Base-by-base conservation (phyloP, 1,140 invertebrate genomes). In the Anadara kagoshimensis region DNA sequence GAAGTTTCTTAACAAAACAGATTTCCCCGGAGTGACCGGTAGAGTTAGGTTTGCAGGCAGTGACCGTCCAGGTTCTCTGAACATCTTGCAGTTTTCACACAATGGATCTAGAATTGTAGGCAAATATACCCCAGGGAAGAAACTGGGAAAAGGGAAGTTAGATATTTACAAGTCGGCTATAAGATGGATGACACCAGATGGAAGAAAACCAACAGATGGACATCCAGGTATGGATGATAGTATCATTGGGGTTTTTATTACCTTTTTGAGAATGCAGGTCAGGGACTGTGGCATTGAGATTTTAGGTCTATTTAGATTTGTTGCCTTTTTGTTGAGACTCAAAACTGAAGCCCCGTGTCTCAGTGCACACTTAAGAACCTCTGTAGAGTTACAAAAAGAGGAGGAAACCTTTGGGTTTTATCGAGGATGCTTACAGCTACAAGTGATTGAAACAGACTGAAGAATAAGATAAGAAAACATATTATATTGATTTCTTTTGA, bases 11-110 rank as follows among this genome's bases (percentile, higher is more conserved):
- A 88, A 88, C 58, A 72, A 78, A 47, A 90, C 93, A 0, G 91
- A 94, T 79, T 96, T 95, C 82, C 82, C 92, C 36, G 95, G 95
- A 3, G 93, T 95, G 0, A 95, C 94, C 1, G 95, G 95, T 0
- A 88, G 90, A 45, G 93, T 96, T 5, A 91, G 91, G 70, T 96
- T 96, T 85, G 82, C 90, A 5, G 92, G 92, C 0, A 91, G 93
- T 11, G 94, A 94, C 1, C 89, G 94, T 41, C 90, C 92, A 57
- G 93, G 93, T 0, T 90, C 91, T 5, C 92, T 96, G 10, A 91
- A 93, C 78, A 90, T 96, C 14, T 87, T 93, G n/a, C 94, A 96
- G 82, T 94, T 92, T 90, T 87, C 93, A 74, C 90, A 91, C 44
- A 87, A 87, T 70, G 85, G 85, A 14, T 91, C 89, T 20, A 72